A percentile compares a stretch with the other conserved stretches of the same genome.
Evolutionary conservation across 2,797 vertebrate genomes (phyloP).

Genomic region (Simalia tracyae): DNA sequence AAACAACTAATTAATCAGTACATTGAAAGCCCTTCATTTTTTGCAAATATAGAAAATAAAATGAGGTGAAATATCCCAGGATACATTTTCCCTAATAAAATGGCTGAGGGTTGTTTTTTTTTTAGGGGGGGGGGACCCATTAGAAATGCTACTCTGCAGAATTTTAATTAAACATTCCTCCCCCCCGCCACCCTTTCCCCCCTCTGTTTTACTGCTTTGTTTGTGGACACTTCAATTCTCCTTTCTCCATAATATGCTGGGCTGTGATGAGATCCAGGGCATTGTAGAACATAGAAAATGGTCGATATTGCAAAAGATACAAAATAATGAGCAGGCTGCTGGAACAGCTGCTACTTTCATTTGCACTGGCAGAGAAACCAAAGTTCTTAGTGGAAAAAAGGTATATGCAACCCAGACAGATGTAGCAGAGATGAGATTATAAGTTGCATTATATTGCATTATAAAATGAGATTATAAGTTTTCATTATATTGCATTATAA

Average conservation of each 20-base stretch:
- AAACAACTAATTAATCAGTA: background rate
- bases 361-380: background rate
- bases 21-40: background rate
- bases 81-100: background rate
- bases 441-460: too few relatives aligned
- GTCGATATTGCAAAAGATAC: background rate
- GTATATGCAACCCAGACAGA: background rate
- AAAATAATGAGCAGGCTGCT: background rate
- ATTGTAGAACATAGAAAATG: background rate
- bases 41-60: background rate
- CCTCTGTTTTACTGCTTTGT: background rate
- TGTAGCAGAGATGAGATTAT: background rate
- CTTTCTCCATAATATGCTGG: background rate
- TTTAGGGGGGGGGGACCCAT: background rate
- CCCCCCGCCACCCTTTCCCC: too few relatives aligned
- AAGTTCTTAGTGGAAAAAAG: background rate
- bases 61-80: background rate
- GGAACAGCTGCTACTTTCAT: background rate
- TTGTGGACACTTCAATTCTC: background rate
- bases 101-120: background rate
- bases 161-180: background rate
- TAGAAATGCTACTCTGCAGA: background rate
- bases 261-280: background rate
- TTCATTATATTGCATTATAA: too few relatives aligned
- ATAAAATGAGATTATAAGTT: background rate